These are phyloP conservation scores for Orthosia incerta DNA, from an alignment of 2,888 invertebrate genomes.

Conservation along the genomic window DNA sequence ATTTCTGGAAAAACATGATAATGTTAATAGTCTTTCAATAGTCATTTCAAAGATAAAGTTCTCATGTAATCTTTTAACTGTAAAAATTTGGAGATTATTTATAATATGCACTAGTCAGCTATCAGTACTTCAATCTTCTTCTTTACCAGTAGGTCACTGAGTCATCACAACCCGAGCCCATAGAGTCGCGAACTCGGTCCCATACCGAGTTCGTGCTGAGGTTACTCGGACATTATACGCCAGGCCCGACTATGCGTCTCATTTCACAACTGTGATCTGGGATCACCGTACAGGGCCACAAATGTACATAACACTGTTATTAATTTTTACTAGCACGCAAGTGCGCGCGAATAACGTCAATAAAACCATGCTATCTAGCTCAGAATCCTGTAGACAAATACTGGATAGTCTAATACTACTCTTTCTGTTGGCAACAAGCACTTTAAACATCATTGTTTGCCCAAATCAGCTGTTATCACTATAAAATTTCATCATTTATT, in stretches of 20 bases:
- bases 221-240: slow-evolving; percentile 86
- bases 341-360: background rate
- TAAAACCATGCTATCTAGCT: background rate
- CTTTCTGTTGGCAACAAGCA: background rate
- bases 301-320: background rate
- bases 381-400: background rate
- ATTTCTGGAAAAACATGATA: too few species aligned
- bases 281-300: slow-evolving; percentile 89
- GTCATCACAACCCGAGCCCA: slow-evolving; percentile 77
- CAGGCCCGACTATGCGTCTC: slow-evolving; percentile 89
- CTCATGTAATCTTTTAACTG: slow-evolving; percentile 1
- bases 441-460: background rate
- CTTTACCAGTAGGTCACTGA: background rate
- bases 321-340: background rate
- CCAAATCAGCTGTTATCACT: slow-evolving; percentile 21
- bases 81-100: background rate
- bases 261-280: slow-evolving; percentile 79
- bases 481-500: background rate
- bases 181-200: slow-evolving; percentile 88
- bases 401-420: background rate
- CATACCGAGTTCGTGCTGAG: slow-evolving; percentile 86
- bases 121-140: background rate
- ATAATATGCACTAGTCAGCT: background rate
- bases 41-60: background rate
- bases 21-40: slow-evolving; percentile 5